Evolutionary conservation across 2,113 vertebrate species (phyloP).

Genomic region (Motacilla tschutschensis): DNA sequence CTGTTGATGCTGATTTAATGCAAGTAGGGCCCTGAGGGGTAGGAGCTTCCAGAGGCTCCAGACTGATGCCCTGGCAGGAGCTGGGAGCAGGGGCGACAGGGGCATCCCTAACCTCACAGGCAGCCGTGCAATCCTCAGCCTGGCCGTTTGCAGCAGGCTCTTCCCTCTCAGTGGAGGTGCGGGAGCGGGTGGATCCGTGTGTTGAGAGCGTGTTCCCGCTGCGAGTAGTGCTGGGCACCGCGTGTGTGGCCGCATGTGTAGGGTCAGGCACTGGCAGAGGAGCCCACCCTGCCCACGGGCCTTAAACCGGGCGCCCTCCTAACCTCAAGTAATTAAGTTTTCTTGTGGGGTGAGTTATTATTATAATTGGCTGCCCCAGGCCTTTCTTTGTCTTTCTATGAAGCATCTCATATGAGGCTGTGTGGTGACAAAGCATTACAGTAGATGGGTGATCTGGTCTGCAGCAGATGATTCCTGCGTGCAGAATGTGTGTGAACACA

Average conservation of each 20-base stretch:
- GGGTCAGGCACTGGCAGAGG: background rate
- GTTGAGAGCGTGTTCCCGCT: fast-evolving
- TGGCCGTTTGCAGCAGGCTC: fast-evolving
- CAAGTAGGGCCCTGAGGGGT: background rate
- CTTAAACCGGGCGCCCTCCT: background rate
- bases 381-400: background rate
- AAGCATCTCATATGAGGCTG: background rate
- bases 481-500: background rate
- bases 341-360: constrained; percentile 4
- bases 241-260: background rate
- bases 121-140: fast-evolving
- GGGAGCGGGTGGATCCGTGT: fast-evolving
- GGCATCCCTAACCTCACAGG: background rate
- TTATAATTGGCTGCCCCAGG: constrained; percentile 18
- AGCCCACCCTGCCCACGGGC: background rate
- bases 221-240: fast-evolving
- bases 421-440: background rate
- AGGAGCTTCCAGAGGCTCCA: background rate
- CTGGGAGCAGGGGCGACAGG: fast-evolving
- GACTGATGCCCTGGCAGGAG: background rate
- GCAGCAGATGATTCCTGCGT: background rate
- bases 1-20: background rate
- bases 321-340: constrained; percentile 46
- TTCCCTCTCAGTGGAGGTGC: background rate
- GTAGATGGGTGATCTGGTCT: background rate